Evolutionary conservation across 1,140 invertebrate species (phyloP).

Genomic region (Odontomachus brunneus): DNA sequence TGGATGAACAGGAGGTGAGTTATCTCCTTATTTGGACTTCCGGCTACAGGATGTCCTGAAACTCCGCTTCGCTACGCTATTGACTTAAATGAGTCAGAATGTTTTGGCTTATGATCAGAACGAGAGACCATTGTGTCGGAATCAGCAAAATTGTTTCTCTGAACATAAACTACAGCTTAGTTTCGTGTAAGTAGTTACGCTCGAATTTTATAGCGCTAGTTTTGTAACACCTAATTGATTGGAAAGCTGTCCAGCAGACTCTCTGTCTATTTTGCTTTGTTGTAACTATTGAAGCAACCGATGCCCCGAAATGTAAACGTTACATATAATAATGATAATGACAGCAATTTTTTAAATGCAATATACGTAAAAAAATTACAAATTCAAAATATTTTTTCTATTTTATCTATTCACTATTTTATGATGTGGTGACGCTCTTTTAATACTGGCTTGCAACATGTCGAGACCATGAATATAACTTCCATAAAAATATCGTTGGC

Average conservation of each 20-base stretch:
- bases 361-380: too few relatives aligned
- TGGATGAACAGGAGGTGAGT: not conserved
- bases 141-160: conserved; percentile 70
- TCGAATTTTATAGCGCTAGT: conserved; percentile 40
- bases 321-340: not conserved
- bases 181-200: conserved; percentile 27
- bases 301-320: not conserved
- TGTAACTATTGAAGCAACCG: not conserved
- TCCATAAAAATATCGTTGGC: too few relatives aligned
- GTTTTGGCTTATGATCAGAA: conserved; percentile 64
- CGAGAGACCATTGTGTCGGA: conserved; percentile 67
- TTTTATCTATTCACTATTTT: too few relatives aligned
- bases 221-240: conserved; percentile 31
- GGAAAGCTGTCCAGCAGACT: not conserved
- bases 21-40: not conserved
- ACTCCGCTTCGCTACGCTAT: conserved; percentile 14
- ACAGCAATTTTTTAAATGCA: too few relatives aligned
- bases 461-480: too few relatives aligned
- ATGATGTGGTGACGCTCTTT: too few relatives aligned
- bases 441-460: too few relatives aligned
- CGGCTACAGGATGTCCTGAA: too few relatives aligned
- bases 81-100: conserved; percentile 37
- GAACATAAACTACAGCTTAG: conserved; percentile 64
- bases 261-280: not conserved
- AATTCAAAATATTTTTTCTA: too few relatives aligned